A percentile compares a stretch with the other conserved stretches of the same genome.
Conservation (phyloP, 2,888 invertebrate genomes). For the Plebejus argus region DNA sequence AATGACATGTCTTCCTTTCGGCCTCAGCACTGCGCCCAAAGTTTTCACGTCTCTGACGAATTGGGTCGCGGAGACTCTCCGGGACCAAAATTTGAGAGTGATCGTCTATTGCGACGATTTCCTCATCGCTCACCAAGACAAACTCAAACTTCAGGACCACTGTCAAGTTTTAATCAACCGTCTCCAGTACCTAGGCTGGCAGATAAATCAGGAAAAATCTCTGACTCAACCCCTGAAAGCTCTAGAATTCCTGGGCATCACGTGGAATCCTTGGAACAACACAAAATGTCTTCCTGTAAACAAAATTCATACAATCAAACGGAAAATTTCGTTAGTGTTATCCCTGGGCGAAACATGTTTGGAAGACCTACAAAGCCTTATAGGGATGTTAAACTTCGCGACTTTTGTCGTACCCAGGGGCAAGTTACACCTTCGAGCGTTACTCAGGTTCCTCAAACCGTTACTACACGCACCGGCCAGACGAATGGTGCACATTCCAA, state of each 20-base stretch:
- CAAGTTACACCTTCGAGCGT: slow-evolving; percentile 7
- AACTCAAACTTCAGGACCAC: background rate
- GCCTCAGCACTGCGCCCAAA: too few relatives aligned
- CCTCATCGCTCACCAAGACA: slow-evolving; percentile 20
- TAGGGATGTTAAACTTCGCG: slow-evolving; percentile 34
- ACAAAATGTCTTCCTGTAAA: slow-evolving; percentile 16
- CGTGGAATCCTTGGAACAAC: slow-evolving; percentile 34
- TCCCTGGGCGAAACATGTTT: background rate
- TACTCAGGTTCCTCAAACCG: background rate
- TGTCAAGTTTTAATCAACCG: slow-evolving; percentile 12
- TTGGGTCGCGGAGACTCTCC: background rate
- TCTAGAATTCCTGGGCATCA: slow-evolving; percentile 25
- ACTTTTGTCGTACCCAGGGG: slow-evolving; percentile 30
- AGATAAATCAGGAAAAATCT: slow-evolving; percentile 18
- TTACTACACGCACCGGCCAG: background rate
- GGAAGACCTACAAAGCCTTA: slow-evolving; percentile 33
- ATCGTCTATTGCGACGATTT: slow-evolving; percentile 28
- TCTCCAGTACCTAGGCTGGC: slow-evolving; percentile 5
- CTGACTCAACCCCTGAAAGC: background rate
- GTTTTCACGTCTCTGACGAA: too few relatives aligned
- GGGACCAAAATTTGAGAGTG: background rate
- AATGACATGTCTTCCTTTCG: too few relatives aligned
- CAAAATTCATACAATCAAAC: slow-evolving; percentile 17
- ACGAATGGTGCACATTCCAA: background rate
- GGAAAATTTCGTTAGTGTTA: background rate